Base-by-base conservation (phyloP, 2,888 invertebrate genomes). In the Cyclophora albipunctata region DNA sequence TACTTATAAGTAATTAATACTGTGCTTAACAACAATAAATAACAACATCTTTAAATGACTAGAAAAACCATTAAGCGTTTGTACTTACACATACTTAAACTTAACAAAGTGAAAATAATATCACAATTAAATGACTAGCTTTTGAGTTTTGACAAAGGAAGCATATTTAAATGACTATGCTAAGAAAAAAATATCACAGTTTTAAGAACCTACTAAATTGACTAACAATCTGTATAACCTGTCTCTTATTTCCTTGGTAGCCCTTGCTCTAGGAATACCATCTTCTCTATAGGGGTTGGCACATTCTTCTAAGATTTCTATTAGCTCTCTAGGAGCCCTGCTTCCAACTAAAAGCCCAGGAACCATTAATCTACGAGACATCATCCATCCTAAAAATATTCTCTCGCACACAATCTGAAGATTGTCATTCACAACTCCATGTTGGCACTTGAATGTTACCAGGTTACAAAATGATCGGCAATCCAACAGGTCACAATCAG, bases 401-500 rank as follows among this genome's bases (percentile, higher is more conserved):
- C 91, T 91, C 65, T 92, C 92, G 64, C 92, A 92, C 34, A 92
- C 85, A 41, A 93, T 90, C 89, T 94, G 91, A 55, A 93, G 73
- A 72, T 93, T 93, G 66, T 92, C 91, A 67, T 93, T 93, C 3
- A 83, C 80, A 2, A 93, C 89, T 1, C 85, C 79, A 45, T 78
- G 74, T 47, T 87, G 80, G 73, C 93, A 93, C 58, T 81, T 87
- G 35, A 80, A 76, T 5, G 78, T 84, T 3, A 78, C 64, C 35
- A 69, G 60, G 62, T 91, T 88, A 69, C 93, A 94, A 52, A 84
- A 76, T 0, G 92, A 91, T 43, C 91, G 81, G 65, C 93, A 93
- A 64, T 93, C 93, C 59, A 91, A 90, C 67, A 91, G 91, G 69
- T 92, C 91, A 75, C 94, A 94, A 63, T 93, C 93, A 46, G 87